These are phyloP conservation scores for Anniella stebbinsi DNA, from an alignment of 2,797 vertebrate genomes.

Conservation along the genomic window DNA sequence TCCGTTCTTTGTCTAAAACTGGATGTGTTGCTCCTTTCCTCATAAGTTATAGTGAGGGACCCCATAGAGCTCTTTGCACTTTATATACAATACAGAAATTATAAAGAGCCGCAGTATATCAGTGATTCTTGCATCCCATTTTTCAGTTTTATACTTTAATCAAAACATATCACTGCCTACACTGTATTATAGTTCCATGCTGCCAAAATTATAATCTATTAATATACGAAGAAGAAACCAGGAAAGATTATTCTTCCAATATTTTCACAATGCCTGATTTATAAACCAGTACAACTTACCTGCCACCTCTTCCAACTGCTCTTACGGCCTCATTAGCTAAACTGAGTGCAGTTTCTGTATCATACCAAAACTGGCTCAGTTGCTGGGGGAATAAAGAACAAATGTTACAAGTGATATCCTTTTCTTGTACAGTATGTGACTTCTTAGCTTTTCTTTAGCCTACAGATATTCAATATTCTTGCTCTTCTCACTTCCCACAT, in stretches of 20 bases:
- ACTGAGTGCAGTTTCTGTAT: constrained; percentile 84
- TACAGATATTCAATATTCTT: neutral
- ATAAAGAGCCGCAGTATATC: neutral
- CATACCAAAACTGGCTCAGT: constrained; percentile 99
- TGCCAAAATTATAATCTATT: neutral
- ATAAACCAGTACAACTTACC: constrained; percentile 77
- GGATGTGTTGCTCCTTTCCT: neutral
- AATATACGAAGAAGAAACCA: neutral
- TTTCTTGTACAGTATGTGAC: neutral
- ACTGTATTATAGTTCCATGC: neutral
- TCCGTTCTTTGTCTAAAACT: neutral
- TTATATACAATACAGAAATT: neutral
- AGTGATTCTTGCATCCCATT: neutral
- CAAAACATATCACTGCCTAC: neutral
- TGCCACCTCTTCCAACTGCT: constrained; percentile 88
- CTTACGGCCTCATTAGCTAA: constrained; percentile 86
- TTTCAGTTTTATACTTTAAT: neutral
- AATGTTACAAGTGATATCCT: neutral
- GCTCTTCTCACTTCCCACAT: neutral
- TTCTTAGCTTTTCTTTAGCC: neutral
- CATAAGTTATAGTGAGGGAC: neutral
- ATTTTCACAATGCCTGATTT: constrained; percentile 2
- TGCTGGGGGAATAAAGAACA: constrained; percentile 75
- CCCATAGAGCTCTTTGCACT: neutral
- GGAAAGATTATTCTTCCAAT: neutral